phyloP scores from a whole-genome alignment of 2,113 vertebrate genomes.

The Uria aalge region DNA sequence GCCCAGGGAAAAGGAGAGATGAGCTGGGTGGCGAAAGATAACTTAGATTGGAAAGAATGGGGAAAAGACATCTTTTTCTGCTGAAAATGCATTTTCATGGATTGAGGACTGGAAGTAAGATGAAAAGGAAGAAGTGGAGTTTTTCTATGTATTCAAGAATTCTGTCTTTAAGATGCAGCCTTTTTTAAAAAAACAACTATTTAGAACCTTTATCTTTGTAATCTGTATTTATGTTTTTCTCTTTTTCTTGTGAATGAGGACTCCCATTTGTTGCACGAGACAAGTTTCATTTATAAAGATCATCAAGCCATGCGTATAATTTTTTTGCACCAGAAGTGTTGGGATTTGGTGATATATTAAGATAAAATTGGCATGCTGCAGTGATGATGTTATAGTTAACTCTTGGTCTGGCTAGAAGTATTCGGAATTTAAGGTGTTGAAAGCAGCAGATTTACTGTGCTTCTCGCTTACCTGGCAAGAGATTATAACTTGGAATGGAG shows the following conservation, averaged over 20 bases:
- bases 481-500: neutral
- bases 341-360: neutral
- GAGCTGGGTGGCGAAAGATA: neutral
- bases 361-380: neutral
- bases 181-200: neutral
- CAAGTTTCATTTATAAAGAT: neutral
- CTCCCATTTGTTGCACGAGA: neutral
- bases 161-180: neutral
- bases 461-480: conserved; percentile 8
- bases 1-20: neutral
- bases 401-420: neutral
- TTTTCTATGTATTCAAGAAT: neutral
- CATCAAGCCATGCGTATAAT: neutral
- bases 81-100: neutral
- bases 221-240: neutral
- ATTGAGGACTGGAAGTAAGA: neutral
- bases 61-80: neutral
- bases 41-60: neutral
- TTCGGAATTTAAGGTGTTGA: neutral
- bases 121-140: neutral
- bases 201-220: neutral
- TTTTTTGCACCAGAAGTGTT: neutral
- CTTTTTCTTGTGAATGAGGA: neutral
- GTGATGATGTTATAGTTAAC: neutral
- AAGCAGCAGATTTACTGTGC: conserved; percentile 17